These are phyloP conservation scores for Drosophila murphyi DNA, from an alignment of 1,140 invertebrate genomes.

Conservation along the genomic window DNA sequence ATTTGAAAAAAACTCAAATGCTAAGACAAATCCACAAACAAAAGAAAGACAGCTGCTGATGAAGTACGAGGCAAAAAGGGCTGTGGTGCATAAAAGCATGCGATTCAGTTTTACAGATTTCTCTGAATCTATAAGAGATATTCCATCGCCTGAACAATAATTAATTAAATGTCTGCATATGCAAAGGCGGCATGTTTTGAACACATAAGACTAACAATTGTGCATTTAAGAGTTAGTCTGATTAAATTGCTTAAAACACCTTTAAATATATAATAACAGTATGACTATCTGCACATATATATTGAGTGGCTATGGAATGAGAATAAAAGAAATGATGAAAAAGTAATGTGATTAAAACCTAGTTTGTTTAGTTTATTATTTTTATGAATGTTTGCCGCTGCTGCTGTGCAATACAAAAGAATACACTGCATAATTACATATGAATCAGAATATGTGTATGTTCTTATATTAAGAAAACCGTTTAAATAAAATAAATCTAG, in stretches of 20 bases:
- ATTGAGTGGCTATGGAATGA: neutral
- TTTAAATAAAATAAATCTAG: constrained; percentile 21
- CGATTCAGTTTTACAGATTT: no score
- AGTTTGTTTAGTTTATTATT: constrained; percentile 35
- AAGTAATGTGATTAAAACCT: constrained; percentile 41
- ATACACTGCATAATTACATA: constrained; percentile 46
- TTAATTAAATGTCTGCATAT: neutral
- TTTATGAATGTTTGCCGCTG: constrained; percentile 35
- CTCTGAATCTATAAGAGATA: no score
- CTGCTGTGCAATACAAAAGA: constrained; percentile 39
- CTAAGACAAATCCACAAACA: no score
- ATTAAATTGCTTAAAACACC: neutral
- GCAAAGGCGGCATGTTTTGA: neutral
- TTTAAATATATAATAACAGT: neutral
- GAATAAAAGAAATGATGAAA: neutral
- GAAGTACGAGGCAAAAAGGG: no score
- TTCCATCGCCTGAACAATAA: no score
- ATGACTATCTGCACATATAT: neutral
- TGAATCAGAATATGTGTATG: constrained; percentile 35
- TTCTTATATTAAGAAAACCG: constrained; percentile 40
- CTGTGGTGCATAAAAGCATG: no score
- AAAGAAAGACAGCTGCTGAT: no score
- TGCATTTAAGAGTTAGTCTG: neutral
- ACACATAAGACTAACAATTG: neutral
- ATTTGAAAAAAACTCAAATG: no score